These are phyloP conservation scores for Eulemur rubriventer DNA, from an alignment of 2,797 vertebrate genomes.

Conservation along the genomic window DNA sequence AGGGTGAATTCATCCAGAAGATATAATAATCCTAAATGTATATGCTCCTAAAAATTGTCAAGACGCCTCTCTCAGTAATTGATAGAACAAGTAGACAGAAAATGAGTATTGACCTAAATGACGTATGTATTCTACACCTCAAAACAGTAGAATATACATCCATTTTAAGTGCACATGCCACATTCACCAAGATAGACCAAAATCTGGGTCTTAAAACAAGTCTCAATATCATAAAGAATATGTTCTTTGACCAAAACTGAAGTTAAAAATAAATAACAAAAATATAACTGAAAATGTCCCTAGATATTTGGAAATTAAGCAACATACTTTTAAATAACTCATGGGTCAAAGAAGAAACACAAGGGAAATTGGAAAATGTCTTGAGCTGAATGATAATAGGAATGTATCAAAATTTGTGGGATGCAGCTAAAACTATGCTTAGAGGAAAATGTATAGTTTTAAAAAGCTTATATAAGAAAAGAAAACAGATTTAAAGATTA, in stretches of 20 bases:
- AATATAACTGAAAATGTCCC: not conserved
- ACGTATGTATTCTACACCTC: not conserved
- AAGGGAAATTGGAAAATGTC: not conserved
- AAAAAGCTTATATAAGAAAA: not conserved
- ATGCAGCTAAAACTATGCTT: not conserved
- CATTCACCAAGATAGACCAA: not conserved
- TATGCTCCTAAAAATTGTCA: not conserved
- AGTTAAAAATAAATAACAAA: not conserved
- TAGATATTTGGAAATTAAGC: not conserved
- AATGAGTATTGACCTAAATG: not conserved
- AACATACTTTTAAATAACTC: not conserved
- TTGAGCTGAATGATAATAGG: not conserved
- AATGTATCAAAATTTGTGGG: not conserved
- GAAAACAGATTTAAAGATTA: not conserved
- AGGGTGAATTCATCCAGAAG: not conserved
- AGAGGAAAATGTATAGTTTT: not conserved
- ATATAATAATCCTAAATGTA: not conserved
- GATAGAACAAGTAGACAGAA: not conserved
- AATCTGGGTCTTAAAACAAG: not conserved
- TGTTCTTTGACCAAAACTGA: not conserved
- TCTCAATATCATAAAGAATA: not conserved
- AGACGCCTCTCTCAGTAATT: not conserved
- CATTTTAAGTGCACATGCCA: not conserved
- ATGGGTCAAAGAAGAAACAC: not conserved
- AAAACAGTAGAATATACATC: not conserved